phyloP scores from a whole-genome alignment of 1,140 invertebrate genomes.

The Dolichoris vasculosae region DNA sequence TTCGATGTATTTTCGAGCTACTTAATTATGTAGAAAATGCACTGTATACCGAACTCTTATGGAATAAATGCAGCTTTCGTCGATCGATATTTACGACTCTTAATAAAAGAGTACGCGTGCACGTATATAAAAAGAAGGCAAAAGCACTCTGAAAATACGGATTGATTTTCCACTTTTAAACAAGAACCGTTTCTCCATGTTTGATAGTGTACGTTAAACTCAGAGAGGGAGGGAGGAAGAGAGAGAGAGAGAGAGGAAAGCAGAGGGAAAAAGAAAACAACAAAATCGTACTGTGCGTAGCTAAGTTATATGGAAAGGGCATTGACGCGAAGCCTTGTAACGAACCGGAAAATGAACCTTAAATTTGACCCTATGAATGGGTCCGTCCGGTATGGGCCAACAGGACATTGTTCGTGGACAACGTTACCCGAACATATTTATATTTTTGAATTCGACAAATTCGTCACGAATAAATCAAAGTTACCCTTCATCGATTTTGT shows the following conservation, averaged over 20 bases:
- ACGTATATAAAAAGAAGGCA: too few species aligned
- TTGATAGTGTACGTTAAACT: slow-evolving; percentile 1
- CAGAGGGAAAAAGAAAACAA: background rate
- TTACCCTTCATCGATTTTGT: background rate
- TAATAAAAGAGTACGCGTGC: background rate
- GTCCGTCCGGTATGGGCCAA: background rate
- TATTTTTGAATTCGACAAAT: background rate
- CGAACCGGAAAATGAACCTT: slow-evolving; percentile 58
- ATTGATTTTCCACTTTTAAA: slow-evolving; percentile 49
- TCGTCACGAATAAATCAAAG: background rate
- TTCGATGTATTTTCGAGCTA: background rate
- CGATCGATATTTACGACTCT: too few species aligned
- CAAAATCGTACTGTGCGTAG: background rate
- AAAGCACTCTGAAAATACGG: slow-evolving; percentile 29
- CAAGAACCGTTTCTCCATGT: slow-evolving; percentile 31
- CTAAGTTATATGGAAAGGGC: slow-evolving; percentile 48
- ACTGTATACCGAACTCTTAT: too few species aligned
- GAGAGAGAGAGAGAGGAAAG: background rate
- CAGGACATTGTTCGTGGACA: background rate
- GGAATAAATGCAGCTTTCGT: background rate
- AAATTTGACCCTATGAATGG: slow-evolving; percentile 2
- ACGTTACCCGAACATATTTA: background rate
- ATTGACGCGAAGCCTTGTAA: slow-evolving; percentile 52
- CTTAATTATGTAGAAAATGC: background rate
- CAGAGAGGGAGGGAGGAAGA: background rate